Conservation (phyloP, 2,113 vertebrate genomes). For the Steatornis caripensis region DNA sequence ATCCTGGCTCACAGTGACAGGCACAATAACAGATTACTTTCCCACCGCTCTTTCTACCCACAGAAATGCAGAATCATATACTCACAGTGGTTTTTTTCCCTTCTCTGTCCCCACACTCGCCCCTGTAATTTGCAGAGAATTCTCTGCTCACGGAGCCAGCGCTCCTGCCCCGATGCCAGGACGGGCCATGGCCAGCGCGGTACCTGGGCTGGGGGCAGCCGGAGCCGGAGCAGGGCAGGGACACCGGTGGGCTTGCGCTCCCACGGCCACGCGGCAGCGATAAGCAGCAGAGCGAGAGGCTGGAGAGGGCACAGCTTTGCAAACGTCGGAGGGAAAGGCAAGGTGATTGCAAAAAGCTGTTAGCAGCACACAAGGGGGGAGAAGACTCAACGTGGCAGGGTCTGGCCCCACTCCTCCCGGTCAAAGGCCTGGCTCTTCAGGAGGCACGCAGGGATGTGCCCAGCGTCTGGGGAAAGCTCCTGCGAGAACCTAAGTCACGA, state of each 20-base stretch:
- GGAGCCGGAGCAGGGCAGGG: not conserved
- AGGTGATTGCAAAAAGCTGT: not conserved
- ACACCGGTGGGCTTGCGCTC: rapidly evolving
- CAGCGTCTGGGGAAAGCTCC: not conserved
- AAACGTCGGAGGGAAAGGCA: not conserved
- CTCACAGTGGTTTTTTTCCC: not conserved
- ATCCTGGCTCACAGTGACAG: not conserved
- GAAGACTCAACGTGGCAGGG: not conserved
- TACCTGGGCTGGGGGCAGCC: not conserved
- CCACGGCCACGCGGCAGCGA: not conserved
- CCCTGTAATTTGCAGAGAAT: not conserved
- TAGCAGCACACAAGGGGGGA: not conserved
- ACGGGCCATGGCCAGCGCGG: rapidly evolving
- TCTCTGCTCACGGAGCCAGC: rapidly evolving
- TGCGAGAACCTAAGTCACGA: not conserved
- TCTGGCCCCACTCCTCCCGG: not conserved
- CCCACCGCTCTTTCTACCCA: not conserved
- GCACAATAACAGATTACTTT: not conserved
- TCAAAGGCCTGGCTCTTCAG: not conserved
- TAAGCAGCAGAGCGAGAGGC: not conserved
- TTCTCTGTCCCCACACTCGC: not conserved
- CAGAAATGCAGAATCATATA: not conserved
- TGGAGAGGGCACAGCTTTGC: not conserved
- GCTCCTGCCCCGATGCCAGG: not conserved
- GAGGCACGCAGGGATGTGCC: not conserved